Conservation (phyloP, 2,797 vertebrate genomes). For the Novumbra hubbsi region DNA sequence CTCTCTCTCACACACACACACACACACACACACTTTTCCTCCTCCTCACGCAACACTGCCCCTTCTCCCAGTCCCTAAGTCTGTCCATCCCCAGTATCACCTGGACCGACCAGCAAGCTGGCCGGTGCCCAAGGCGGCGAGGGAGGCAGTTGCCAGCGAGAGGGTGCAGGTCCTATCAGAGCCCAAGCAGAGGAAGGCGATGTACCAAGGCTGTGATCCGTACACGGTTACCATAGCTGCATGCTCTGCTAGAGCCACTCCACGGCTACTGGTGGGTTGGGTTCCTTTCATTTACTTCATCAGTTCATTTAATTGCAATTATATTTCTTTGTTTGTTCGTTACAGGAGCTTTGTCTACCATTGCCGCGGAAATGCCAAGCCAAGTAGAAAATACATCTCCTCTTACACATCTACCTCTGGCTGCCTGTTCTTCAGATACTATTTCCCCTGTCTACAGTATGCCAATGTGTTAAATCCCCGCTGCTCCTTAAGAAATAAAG, state of each 20-base stretch:
- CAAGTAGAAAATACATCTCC: conserved; percentile 27
- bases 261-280: conserved; percentile 37
- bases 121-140: conserved; percentile 49
- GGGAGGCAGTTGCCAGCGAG: conserved; percentile 42
- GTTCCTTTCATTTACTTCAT: not conserved
- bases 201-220: conserved; percentile 62
- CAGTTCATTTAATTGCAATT: not conserved
- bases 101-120: conserved; percentile 51
- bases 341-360: conserved; percentile 65
- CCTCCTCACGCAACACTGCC: not conserved
- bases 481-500: not conserved
- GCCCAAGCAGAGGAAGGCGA: conserved; percentile 58
- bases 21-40: not conserved
- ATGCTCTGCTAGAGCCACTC: conserved; percentile 54
- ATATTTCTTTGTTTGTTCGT: not conserved
- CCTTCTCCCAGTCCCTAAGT: conserved; percentile 62
- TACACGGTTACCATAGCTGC: conserved; percentile 55
- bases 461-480: not conserved
- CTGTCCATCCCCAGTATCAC: conserved; percentile 51
- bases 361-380: conserved; percentile 64
- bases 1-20: no score
- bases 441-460: not conserved
- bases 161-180: conserved; percentile 62
- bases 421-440: not conserved
- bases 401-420: not conserved